Conservation (phyloP, 2,888 invertebrate genomes). For the Drosophila fulvimacula region DNA sequence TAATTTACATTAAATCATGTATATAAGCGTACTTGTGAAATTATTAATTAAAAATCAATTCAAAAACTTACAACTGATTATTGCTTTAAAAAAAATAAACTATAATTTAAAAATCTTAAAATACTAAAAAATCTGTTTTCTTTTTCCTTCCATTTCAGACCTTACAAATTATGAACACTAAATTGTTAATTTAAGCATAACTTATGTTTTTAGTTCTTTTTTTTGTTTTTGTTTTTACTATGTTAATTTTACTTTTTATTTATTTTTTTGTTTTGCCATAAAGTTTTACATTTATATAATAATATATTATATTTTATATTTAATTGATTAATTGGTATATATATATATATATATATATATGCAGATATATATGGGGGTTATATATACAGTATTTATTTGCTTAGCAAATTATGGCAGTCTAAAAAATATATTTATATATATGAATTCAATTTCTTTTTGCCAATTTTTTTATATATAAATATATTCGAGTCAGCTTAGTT, state of each 20-base stretch:
- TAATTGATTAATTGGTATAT: conserved; percentile 22
- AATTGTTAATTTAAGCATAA: conserved; percentile 34
- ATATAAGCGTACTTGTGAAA: conserved; percentile 80
- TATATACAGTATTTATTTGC: conserved; percentile 69
- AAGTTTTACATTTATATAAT: conserved; percentile 66
- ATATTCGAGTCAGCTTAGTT: conserved; percentile 33
- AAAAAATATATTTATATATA: conserved; percentile 41
- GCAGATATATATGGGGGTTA: conserved; percentile 26
- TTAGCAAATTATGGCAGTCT: conserved; percentile 81
- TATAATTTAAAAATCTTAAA: conserved; percentile 59
- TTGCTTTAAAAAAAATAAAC: conserved; percentile 56
- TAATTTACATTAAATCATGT: conserved; percentile 74
- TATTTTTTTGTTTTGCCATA: conserved; percentile 42
- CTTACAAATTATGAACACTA: conserved; percentile 72
- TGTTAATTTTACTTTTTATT: conserved; percentile 37
- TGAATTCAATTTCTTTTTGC: conserved; percentile 24
- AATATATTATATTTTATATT: conserved; percentile 71
- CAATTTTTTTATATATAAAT: conserved; percentile 14
- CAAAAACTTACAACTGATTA: conserved; percentile 18
- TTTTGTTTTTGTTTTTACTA: conserved; percentile 38
- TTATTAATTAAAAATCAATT: conserved; percentile 62
- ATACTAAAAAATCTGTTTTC: conserved; percentile 8
- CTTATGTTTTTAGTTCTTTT: conserved; percentile 27
- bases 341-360: conserved; percentile 7
- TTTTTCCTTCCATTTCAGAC: conserved; percentile 53